phyloP scores from a whole-genome alignment of 2,113 vertebrate species.

The Arothron firmamentum region DNA sequence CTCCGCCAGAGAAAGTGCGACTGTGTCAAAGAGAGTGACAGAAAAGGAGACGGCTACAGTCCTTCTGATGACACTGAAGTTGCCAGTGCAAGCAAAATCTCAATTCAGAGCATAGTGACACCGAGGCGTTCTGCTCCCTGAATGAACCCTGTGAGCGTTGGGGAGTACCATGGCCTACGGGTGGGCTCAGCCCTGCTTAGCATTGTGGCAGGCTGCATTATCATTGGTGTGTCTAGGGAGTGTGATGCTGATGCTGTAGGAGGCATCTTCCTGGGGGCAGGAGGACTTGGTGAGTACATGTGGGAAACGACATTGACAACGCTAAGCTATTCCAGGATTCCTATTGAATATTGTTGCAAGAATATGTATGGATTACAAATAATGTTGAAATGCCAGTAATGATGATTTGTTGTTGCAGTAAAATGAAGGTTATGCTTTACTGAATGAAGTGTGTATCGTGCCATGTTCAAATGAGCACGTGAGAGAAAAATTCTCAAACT shows the following conservation, averaged over 20 bases:
- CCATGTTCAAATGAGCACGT: too few species aligned
- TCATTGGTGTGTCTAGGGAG: conserved; percentile 81
- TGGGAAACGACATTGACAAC: background rate
- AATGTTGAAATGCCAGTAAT: too few species aligned
- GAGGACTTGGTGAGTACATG: conserved; percentile 79
- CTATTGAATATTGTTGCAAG: background rate
- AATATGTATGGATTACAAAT: too few species aligned
- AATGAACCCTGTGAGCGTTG: conserved; percentile 77
- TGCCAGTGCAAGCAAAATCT: conserved; percentile 13
- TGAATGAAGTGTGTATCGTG: too few species aligned
- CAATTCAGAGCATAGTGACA: conserved; percentile 9
- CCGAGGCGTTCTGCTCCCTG: conserved; percentile 56
- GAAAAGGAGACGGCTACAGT: background rate
- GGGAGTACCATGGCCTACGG: conserved; percentile 82
- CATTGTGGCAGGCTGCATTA: conserved; percentile 84
- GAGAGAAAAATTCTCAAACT: too few species aligned
- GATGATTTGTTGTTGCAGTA: too few species aligned
- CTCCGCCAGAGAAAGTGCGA: conserved; percentile 52
- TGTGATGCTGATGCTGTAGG: conserved; percentile 83
- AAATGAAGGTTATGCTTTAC: too few species aligned
- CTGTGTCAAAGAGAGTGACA: conserved; percentile 48
- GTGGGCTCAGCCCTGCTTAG: conserved; percentile 79
- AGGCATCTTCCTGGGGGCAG: conserved; percentile 82
- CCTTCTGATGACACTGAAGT: conserved; percentile 8
- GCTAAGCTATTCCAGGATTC: background rate